phyloP scores from a whole-genome alignment of 2,888 invertebrate genomes.

The Opisthograptis luteolata region DNA sequence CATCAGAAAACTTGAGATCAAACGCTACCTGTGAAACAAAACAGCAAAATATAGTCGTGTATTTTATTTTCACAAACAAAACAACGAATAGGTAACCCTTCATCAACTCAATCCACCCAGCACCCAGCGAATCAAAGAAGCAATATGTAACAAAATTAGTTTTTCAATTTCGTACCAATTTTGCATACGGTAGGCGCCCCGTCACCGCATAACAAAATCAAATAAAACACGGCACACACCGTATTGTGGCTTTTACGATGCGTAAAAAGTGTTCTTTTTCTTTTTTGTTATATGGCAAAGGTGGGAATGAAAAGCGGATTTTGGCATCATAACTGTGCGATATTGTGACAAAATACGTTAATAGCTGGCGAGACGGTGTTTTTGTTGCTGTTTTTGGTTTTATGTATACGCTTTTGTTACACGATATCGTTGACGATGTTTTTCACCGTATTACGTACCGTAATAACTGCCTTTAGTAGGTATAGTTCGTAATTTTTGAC shows the following conservation, averaged over 20 bases:
- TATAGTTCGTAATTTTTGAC: no score
- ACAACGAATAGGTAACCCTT: no score
- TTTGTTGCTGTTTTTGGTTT: slow-evolving; percentile 36
- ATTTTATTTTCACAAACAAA: no score
- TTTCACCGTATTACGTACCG: background rate
- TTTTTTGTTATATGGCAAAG: slow-evolving; percentile 66
- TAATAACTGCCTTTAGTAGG: no score
- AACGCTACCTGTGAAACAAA: no score
- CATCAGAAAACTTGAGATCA: no score
- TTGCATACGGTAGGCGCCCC: slow-evolving; percentile 78
- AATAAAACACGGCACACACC: slow-evolving; percentile 62
- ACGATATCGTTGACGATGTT: slow-evolving; percentile 8
- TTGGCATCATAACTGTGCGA: slow-evolving; percentile 40
- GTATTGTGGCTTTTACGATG: slow-evolving; percentile 80
- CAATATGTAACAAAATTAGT: slow-evolving; percentile 84
- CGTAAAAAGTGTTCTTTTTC: slow-evolving; percentile 66
- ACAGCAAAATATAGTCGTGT: no score
- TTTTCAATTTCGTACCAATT: slow-evolving; percentile 84
- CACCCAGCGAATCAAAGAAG: slow-evolving; percentile 61
- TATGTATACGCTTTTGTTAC: slow-evolving; percentile 36
- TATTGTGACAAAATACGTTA: slow-evolving; percentile 52
- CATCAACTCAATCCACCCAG: slow-evolving; percentile 31
- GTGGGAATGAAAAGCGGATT: slow-evolving; percentile 72
- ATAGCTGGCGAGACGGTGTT: slow-evolving; percentile 49
- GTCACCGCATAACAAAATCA: slow-evolving; percentile 55